Evolutionary conservation across 2,888 invertebrate genomes (phyloP).

Genomic region (Plagodis dolabraria): DNA sequence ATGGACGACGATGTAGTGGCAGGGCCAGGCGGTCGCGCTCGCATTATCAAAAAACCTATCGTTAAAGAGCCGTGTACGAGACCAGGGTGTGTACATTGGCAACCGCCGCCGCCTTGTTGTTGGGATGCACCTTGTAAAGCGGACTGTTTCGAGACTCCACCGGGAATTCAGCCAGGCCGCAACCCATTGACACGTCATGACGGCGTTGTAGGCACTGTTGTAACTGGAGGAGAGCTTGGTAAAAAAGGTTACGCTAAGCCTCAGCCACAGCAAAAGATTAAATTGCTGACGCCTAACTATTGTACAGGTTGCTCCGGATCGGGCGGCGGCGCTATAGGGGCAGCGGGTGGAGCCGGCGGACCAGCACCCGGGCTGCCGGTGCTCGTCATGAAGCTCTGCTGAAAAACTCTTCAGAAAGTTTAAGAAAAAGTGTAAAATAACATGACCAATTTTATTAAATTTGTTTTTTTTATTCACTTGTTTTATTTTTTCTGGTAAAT

Average conservation of each 20-base stretch:
- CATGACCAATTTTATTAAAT: constrained; percentile 36
- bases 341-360: constrained; percentile 51
- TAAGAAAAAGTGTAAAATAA: constrained; percentile 70
- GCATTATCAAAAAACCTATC: constrained; percentile 42
- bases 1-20: constrained; percentile 38
- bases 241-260: constrained; percentile 19
- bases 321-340: constrained; percentile 49
- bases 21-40: constrained; percentile 53
- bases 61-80: constrained; percentile 64
- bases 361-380: constrained; percentile 64
- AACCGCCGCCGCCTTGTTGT: constrained; percentile 72
- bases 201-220: constrained; percentile 23
- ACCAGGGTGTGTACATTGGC: constrained; percentile 69
- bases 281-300: constrained; percentile 60
- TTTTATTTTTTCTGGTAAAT: constrained; percentile 19
- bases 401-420: constrained; percentile 46
- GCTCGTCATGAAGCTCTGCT: constrained; percentile 76
- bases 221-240: constrained; percentile 16
- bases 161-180: constrained; percentile 61
- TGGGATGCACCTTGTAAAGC: constrained; percentile 76
- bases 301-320: constrained; percentile 69
- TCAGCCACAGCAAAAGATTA: constrained; percentile 46
- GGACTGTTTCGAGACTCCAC: constrained; percentile 70
- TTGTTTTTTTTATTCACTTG: constrained; percentile 24
- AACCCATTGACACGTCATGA: constrained; percentile 53